phyloP scores from a whole-genome alignment of 2,888 invertebrate species.

The Syrista parreyssii region DNA sequence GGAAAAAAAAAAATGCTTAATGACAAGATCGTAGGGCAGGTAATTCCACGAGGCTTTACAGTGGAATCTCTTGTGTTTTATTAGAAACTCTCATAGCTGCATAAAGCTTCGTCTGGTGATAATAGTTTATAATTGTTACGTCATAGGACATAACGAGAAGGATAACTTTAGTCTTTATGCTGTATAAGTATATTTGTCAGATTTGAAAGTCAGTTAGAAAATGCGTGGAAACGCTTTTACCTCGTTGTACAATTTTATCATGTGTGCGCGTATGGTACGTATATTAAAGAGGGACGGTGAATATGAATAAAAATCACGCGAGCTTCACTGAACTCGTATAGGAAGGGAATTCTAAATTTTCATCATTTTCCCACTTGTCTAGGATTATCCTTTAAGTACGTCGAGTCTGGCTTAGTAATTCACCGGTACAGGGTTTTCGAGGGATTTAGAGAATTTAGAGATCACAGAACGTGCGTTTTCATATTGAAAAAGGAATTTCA shows the following conservation, averaged over 20 bases:
- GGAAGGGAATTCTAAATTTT: neutral
- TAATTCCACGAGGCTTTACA: conserved; percentile 19
- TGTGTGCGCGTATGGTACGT: too few relatives aligned
- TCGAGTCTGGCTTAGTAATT: neutral
- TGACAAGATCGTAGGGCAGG: conserved; percentile 26
- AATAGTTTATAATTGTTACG: neutral
- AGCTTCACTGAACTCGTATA: neutral
- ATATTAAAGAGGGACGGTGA: neutral
- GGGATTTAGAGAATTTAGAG: neutral
- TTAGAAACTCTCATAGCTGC: neutral
- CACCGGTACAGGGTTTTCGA: neutral
- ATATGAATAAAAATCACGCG: neutral
- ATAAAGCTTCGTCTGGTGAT: neutral
- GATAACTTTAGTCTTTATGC: neutral
- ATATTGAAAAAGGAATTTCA: neutral
- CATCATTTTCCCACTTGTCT: neutral
- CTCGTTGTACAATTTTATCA: neutral
- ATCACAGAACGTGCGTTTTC: neutral
- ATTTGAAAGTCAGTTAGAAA: too few relatives aligned
- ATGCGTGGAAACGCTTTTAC: neutral
- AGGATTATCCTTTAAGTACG: neutral
- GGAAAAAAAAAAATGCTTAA: conserved; percentile 31
- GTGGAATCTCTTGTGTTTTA: conserved; percentile 31
- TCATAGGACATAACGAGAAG: neutral
- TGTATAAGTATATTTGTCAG: neutral